These are phyloP conservation scores for Oegoconia quadripuncta DNA, from an alignment of 2,888 invertebrate species.

Conservation along the genomic window DNA sequence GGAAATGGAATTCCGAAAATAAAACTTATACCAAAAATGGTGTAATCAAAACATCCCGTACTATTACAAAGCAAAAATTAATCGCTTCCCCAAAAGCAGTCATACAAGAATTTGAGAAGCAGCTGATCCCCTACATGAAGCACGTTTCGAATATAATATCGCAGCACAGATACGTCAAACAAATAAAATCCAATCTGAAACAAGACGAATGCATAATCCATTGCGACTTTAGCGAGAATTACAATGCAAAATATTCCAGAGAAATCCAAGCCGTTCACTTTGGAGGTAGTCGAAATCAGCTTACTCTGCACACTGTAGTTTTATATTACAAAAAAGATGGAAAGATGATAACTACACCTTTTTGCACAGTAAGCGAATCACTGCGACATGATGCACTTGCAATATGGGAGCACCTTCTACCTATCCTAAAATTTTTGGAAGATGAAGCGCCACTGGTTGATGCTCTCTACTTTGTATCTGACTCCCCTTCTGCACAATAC, in stretches of 20 bases:
- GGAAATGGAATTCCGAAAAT: no score
- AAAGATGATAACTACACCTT: conserved; percentile 11
- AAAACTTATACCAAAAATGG: no score
- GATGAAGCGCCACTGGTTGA: conserved; percentile 3
- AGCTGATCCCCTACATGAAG: no score
- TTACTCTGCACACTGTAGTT: conserved; percentile 16
- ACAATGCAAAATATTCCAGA: conserved; percentile 4
- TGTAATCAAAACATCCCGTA: no score
- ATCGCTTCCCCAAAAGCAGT: no score
- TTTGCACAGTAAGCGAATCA: conserved; percentile 16
- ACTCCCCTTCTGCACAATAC: conserved; percentile 13
- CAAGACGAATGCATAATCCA: no score
- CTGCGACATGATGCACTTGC: conserved; percentile 15
- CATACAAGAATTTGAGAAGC: no score
- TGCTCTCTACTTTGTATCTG: conserved; percentile 6
- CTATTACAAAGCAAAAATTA: no score
- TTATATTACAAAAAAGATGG: conserved; percentile 13
- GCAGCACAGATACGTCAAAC: no score
- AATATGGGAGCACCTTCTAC: conserved; percentile 17
- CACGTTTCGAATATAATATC: no score
- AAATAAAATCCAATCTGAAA: no score
- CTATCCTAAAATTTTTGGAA: conserved; percentile 11
- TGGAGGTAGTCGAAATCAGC: conserved; percentile 16
- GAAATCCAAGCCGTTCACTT: conserved; percentile 16
- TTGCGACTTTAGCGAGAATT: conserved; percentile 14